Conservation (phyloP, 1,140 invertebrate species). For the Ceratitis capitata region DNA sequence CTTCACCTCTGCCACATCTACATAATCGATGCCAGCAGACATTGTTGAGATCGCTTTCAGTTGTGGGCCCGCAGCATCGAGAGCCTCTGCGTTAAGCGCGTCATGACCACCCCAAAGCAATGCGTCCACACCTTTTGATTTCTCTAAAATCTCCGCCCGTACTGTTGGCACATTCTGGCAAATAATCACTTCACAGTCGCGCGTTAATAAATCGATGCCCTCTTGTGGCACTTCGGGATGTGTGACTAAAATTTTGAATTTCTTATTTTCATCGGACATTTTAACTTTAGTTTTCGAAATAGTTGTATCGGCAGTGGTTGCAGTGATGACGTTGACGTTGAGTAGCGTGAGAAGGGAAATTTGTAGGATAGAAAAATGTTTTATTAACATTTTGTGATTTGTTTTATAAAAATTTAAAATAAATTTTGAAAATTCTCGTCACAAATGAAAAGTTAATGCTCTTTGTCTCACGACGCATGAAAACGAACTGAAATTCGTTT, state of each 20-base stretch:
- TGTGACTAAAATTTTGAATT: constrained; percentile 65
- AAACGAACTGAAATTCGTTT: neutral
- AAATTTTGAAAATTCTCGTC: neutral
- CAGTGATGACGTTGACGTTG: neutral
- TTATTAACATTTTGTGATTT: neutral
- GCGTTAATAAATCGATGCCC: constrained; percentile 64
- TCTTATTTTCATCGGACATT: constrained; percentile 35
- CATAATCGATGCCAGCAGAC: constrained; percentile 87
- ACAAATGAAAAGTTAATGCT: neutral
- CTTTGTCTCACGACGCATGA: neutral
- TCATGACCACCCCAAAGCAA: constrained; percentile 76
- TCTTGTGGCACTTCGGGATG: constrained; percentile 63
- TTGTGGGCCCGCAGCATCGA: constrained; percentile 76
- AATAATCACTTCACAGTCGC: constrained; percentile 54
- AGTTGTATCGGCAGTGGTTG: neutral
- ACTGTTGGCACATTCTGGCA: constrained; percentile 52
- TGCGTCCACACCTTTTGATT: constrained; percentile 72
- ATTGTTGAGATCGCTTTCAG: constrained; percentile 88
- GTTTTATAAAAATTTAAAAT: neutral
- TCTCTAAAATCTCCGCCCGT: constrained; percentile 70
- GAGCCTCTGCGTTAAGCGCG: constrained; percentile 77
- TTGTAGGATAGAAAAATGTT: neutral
- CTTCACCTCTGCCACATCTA: constrained; percentile 77
- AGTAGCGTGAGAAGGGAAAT: neutral
- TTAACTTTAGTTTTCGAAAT: neutral